A percentile compares a stretch with the other conserved stretches of the same genome.
These are phyloP conservation scores for Pocota personata DNA, from an alignment of 2,888 invertebrate genomes.

Conservation along the genomic window DNA sequence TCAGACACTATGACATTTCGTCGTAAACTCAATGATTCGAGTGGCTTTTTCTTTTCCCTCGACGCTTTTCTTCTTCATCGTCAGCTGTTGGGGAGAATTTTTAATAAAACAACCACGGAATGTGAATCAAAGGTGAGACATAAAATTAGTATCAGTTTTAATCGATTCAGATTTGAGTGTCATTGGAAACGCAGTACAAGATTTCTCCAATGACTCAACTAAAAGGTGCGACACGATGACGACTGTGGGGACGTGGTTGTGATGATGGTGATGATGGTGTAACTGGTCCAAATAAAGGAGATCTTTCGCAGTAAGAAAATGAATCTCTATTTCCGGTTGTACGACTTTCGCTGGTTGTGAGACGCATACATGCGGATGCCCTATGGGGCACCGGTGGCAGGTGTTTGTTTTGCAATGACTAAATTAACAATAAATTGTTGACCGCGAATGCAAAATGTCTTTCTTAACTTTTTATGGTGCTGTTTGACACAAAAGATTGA, in stretches of 20 bases:
- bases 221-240: neutral
- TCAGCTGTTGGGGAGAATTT: neutral
- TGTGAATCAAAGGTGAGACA: neutral
- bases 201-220: conserved; percentile 26
- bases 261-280: conserved; percentile 1
- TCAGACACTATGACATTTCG: neutral
- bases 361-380: neutral
- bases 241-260: neutral
- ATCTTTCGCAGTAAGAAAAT: conserved; percentile 23
- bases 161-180: neutral
- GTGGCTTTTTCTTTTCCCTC: neutral
- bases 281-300: conserved; percentile 27
- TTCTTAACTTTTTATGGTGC: neutral
- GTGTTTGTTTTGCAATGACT: neutral
- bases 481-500: conserved; percentile 2
- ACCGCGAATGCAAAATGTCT: neutral
- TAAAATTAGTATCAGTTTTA: neutral
- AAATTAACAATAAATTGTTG: conserved; percentile 9
- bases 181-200: neutral
- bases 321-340: conserved; percentile 17
- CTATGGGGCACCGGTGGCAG: neutral
- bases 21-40: conserved; percentile 1
- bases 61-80: neutral
- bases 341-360: neutral
- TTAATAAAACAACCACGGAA: neutral